A percentile compares a stretch with the other conserved stretches of the same genome.
Evolutionary conservation across 1,140 invertebrate species (phyloP).

Genomic region (Sogatella furcifera): DNA sequence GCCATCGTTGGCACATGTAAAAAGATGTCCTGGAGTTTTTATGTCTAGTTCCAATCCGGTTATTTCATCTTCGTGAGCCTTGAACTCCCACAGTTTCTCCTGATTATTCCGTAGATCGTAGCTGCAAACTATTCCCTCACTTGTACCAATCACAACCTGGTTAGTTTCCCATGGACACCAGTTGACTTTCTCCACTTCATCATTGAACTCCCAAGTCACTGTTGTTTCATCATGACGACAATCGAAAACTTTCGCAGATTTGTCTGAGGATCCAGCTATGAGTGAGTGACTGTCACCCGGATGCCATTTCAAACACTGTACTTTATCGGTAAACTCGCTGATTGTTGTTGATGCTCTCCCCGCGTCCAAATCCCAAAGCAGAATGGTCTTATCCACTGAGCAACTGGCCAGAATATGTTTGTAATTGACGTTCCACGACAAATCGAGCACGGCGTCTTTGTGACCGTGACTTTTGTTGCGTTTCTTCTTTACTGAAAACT

Average conservation of each 20-base stretch:
- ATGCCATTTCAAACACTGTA: slow-evolving; percentile 82
- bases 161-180: slow-evolving; percentile 72
- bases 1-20: slow-evolving; percentile 62
- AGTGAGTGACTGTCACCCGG: slow-evolving; percentile 68
- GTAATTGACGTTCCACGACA: slow-evolving; percentile 80
- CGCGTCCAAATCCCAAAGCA: slow-evolving; percentile 88
- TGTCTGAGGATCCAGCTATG: slow-evolving; percentile 60
- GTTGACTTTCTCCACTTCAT: slow-evolving; percentile 78
- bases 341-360: slow-evolving; percentile 61
- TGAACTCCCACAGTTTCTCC: slow-evolving; percentile 61
- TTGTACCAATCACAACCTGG: slow-evolving; percentile 64
- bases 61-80: slow-evolving; percentile 70
- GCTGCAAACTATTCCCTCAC: slow-evolving; percentile 65
- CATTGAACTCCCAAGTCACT: slow-evolving; percentile 57
- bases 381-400: slow-evolving; percentile 76
- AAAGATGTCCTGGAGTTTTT: slow-evolving; percentile 35
- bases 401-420: slow-evolving; percentile 84
- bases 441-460: slow-evolving; percentile 78
- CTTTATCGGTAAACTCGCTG: slow-evolving; percentile 64
- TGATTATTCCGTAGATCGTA: slow-evolving; percentile 58
- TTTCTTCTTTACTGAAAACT: slow-evolving; percentile 46
- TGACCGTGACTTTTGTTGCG: slow-evolving; percentile 50
- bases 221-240: slow-evolving; percentile 51
- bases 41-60: slow-evolving; percentile 43
- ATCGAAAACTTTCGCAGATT: slow-evolving; percentile 61